Evolutionary conservation across 2,797 vertebrate species (phyloP).

Genomic region (Todus mexicanus): DNA sequence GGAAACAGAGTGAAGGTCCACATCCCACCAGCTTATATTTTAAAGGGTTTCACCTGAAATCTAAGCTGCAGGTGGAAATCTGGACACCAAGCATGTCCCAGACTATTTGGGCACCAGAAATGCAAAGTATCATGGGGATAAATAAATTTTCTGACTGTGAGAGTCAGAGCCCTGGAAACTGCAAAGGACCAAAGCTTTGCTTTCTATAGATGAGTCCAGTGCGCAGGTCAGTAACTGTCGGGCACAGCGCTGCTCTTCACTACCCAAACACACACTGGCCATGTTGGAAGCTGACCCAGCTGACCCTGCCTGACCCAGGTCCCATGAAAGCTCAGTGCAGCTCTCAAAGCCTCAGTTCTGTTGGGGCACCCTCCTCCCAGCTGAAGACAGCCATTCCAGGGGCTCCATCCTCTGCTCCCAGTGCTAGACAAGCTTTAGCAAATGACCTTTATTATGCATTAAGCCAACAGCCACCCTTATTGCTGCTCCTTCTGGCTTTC

Average conservation of each 20-base stretch:
- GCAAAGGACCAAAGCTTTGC: neutral
- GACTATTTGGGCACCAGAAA: neutral
- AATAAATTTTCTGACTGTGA: neutral
- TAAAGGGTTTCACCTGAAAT: neutral
- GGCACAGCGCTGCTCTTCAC: neutral
- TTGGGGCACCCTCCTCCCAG: neutral
- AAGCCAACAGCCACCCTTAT: neutral
- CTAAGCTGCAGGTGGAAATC: neutral
- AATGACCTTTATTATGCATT: neutral
- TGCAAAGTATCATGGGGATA: neutral
- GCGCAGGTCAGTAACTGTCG: neutral
- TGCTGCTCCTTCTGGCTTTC: neutral
- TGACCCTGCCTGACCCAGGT: neutral
- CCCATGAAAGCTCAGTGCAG: neutral
- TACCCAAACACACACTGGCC: accelerated
- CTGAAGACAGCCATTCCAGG: neutral
- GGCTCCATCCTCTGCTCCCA: accelerated
- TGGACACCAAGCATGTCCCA: neutral
- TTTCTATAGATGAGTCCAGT: neutral
- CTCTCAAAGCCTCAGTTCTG: neutral
- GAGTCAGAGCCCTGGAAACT: neutral
- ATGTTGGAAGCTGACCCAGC: neutral
- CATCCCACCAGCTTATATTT: neutral
- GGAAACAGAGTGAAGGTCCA: neutral
- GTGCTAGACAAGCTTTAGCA: neutral